Evolutionary conservation across 2,113 vertebrate genomes (phyloP).

Genomic region (Psilopsiagon aymara): DNA sequence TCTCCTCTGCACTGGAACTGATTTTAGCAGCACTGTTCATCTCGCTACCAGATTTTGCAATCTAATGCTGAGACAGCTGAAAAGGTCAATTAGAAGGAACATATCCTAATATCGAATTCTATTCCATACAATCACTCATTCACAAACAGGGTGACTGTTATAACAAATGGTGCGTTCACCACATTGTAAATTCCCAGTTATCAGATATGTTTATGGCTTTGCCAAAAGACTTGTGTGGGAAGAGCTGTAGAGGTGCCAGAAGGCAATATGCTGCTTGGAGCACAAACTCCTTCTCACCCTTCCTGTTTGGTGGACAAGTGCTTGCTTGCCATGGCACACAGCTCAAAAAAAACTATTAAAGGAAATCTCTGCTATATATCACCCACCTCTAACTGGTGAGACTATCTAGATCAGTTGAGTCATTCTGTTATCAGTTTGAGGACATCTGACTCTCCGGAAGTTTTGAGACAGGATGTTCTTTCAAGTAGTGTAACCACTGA

Average conservation of each 20-base stretch:
- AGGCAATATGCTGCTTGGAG: background rate
- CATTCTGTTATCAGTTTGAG: background rate
- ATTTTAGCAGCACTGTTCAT: background rate
- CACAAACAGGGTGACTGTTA: background rate
- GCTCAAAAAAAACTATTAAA: background rate
- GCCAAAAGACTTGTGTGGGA: background rate
- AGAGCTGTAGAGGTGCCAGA: background rate
- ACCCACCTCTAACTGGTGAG: background rate
- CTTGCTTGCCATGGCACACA: background rate
- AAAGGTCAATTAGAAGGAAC: conserved; percentile 4
- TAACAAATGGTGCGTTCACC: background rate
- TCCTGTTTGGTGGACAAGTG: background rate
- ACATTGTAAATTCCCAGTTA: background rate
- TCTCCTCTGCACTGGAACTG: background rate
- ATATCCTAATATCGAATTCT: background rate
- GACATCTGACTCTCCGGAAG: background rate
- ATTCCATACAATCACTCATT: background rate
- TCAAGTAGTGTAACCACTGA: background rate
- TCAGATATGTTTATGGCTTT: background rate
- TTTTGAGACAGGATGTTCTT: background rate
- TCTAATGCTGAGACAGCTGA: background rate
- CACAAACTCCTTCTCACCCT: background rate
- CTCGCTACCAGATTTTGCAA: background rate
- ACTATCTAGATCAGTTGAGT: background rate
- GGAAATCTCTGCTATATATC: background rate